Evolutionary conservation across 2,888 invertebrate species (phyloP), one percentile per base, ranked within the genome.

Genomic region (Aradus depressus): DNA sequence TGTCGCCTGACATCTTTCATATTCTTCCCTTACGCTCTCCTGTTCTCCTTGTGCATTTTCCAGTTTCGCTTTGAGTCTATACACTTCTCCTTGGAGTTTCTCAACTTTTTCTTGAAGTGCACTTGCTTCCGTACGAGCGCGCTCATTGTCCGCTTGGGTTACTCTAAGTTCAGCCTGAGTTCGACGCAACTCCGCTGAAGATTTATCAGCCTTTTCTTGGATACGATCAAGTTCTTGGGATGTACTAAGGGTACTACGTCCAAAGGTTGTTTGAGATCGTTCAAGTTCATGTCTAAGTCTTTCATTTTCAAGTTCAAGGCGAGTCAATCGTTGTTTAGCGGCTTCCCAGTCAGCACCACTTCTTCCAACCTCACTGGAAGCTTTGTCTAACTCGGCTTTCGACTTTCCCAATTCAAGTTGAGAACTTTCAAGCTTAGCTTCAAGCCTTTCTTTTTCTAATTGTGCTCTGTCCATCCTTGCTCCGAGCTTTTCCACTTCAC

Each of bases 31-130:
- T 60, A 92, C 74, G 66, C 88, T 90, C 65, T 91, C 90, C 66
- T 90, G 89, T 70, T 93, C 92, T 54, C 87, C 87, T 73, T 91
- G 90, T 68, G 91, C 90, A 73, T 92, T 92, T 73, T 92, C 92
- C 64, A 92, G 74, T 66, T 91, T 84, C 34, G 92, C 92, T 69
- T 92, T 92, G 61, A 92, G 75, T 68, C 92, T 81, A 66, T 92
- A 92, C 31, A 93, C 90, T 69, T 93, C 92, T 55, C 92, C 92
- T 69, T 92, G 92, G 50, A 89, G 88, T 71, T 91, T 90, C 67
- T 92, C 92, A 56, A 92, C 71, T 72, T 92, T 92, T 64, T 92
- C 92, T 67, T 92, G 92, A 52, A 91, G 72, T 14, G 81, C 84
- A 42, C 85, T 79, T 0, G 88, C 83, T 67, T 91, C 90, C 26